phyloP scores from a whole-genome alignment of 2,113 vertebrate species.

The Labeo catla region DNA sequence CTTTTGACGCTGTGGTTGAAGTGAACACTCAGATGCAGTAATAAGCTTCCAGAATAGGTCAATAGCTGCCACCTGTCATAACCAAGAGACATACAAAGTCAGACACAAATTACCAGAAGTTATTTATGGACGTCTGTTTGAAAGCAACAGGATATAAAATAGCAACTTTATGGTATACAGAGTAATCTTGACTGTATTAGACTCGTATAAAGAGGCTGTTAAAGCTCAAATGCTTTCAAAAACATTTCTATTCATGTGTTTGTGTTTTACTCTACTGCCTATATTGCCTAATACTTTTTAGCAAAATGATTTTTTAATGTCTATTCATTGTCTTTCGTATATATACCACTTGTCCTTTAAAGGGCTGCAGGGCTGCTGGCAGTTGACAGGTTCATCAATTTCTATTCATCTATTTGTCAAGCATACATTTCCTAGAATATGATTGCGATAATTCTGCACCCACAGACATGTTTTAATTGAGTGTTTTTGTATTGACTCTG shows the following conservation, averaged over 20 bases:
- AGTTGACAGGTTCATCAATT: neutral
- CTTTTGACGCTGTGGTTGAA: neutral
- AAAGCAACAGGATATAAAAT: neutral
- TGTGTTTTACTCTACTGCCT: neutral
- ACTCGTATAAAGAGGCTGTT: neutral
- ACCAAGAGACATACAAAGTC: neutral
- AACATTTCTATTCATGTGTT: neutral
- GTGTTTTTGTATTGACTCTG: neutral
- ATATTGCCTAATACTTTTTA: neutral
- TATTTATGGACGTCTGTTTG: neutral
- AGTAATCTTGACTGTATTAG: neutral
- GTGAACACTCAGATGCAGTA: slow-evolving; percentile 21
- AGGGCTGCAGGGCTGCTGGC: neutral
- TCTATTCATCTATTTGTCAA: neutral
- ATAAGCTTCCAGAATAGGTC: neutral
- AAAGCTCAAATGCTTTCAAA: neutral
- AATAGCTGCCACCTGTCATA: neutral
- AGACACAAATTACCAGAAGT: neutral
- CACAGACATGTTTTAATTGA: neutral
- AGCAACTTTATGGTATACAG: neutral
- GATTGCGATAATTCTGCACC: neutral
- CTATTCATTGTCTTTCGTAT: neutral
- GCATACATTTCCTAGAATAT: neutral
- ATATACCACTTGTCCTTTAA: neutral
- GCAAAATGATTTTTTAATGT: neutral